These are phyloP conservation scores for Camponotus floridanus DNA, from an alignment of 1,140 invertebrate species.

Conservation along the genomic window DNA sequence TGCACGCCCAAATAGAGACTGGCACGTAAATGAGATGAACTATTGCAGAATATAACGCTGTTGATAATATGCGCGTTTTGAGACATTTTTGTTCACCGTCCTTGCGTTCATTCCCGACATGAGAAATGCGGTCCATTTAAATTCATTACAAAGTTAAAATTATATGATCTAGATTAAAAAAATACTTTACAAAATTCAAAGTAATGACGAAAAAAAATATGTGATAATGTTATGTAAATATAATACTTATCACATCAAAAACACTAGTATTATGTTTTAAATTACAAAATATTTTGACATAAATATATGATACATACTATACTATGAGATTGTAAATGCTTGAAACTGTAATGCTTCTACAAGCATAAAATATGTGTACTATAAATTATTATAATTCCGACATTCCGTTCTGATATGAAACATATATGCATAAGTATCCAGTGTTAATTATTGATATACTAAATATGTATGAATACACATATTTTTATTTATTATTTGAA, in stretches of 20 bases:
- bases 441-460: slow-evolving; percentile 12
- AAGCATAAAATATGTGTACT: background rate
- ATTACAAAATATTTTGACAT: slow-evolving; percentile 9
- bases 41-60: background rate
- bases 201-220: background rate
- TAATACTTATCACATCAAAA: background rate
- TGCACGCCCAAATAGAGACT: slow-evolving; percentile 2
- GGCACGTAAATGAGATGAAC: slow-evolving; percentile 42
- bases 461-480: background rate
- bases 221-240: background rate
- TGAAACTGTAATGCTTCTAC: background rate
- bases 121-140: background rate
- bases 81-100: background rate
- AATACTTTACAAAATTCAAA: background rate
- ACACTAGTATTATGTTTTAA: background rate
- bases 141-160: slow-evolving; percentile 1
- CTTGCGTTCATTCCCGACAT: background rate
- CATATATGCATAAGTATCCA: slow-evolving; percentile 2
- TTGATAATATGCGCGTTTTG: background rate
- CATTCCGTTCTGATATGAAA: background rate
- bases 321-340: background rate
- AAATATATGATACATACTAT: too few relatives aligned
- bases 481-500: background rate
- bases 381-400: slow-evolving; percentile 8
- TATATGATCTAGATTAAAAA: background rate